These are phyloP conservation scores for Anagyrus pseudococci DNA, from an alignment of 2,888 invertebrate species.

Conservation along the genomic window DNA sequence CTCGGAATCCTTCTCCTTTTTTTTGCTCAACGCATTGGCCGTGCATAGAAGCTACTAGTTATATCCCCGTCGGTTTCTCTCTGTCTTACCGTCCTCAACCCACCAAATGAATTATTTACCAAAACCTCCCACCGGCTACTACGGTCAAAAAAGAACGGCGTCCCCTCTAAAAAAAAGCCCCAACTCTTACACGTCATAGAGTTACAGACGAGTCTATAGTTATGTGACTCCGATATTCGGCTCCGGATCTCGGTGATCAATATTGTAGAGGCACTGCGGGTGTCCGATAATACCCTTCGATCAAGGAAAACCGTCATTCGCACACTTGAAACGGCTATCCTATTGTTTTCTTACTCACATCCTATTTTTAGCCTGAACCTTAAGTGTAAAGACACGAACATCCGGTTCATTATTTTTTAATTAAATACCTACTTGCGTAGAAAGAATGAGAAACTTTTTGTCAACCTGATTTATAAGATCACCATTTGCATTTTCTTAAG, in stretches of 20 bases:
- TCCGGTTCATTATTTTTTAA: too few species aligned
- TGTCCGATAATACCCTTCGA: conserved; percentile 36
- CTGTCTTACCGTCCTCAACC: not conserved
- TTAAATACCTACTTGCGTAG: too few species aligned
- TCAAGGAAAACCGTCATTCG: conserved; percentile 13
- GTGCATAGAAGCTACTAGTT: too few species aligned
- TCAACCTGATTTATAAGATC: too few species aligned
- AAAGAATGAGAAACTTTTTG: too few species aligned
- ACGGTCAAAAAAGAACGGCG: conserved; percentile 1
- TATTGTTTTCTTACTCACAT: too few species aligned
- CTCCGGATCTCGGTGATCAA: conserved; percentile 56
- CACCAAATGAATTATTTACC: conserved; percentile 29
- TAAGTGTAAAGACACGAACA: too few species aligned
- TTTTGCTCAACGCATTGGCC: not conserved
- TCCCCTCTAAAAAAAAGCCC: too few species aligned
- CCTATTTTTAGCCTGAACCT: too few species aligned
- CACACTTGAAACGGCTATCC: too few species aligned
- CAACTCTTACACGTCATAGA: conserved; percentile 10
- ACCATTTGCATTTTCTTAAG: too few species aligned
- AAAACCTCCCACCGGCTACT: not conserved
- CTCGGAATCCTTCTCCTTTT: not conserved
- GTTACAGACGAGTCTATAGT: conserved; percentile 44
- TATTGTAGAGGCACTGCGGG: conserved; percentile 55
- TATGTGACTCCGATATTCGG: conserved; percentile 39
- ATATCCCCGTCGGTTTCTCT: too few species aligned